Evolutionary conservation across 2,888 invertebrate species (phyloP), one percentile per base, ranked within the genome.

Genomic region (Plagodis pulveraria): DNA sequence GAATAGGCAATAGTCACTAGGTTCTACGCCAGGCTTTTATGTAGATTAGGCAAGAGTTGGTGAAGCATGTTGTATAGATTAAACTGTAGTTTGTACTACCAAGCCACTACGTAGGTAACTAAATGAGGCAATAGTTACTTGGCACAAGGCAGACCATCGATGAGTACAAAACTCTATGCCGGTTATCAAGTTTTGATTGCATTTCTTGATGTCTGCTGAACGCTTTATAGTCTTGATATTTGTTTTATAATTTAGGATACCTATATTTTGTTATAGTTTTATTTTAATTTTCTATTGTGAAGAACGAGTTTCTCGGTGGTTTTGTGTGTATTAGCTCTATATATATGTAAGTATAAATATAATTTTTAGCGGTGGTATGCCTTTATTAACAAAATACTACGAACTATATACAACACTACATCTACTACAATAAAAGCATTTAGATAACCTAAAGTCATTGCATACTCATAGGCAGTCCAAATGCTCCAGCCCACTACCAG

Each of bases 131-230:
- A 50, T 41, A 52, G 60, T 57, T 49, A 5, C 38, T 49, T 6
- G 42, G 42, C 40, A 22, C 40, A 9, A 50, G 43, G 51, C 56
- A 48, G 47, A 38, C 54, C 41, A 50, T 50, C 42, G 47, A 59
- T 45, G 36, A 51, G 60, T 60, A 55, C 50, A 48, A 59, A 59
- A 54, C 47, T 51, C 40, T 51, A 55, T 50, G 59, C 49, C 10
- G 79, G 80, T 83, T 83, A 84, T 83, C 79, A 78, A 83, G 84
- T 84, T 89, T 85, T 87, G 88, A 89, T 89, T 89, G 78, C 79
- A 77, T 81, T 84, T 78, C 65, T 72, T 71, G 45, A 50, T 35
- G 53, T 54, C 70, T 59, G 66, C 51, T 74, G 73, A 69, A 66
- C 63, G 75, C 74, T 62, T 22, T 62, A 72, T 49, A 43, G 64